A percentile compares a stretch with the other conserved stretches of the same genome.
phyloP scores from a whole-genome alignment of 2,888 invertebrate species.

The Cosmia pyralina region DNA sequence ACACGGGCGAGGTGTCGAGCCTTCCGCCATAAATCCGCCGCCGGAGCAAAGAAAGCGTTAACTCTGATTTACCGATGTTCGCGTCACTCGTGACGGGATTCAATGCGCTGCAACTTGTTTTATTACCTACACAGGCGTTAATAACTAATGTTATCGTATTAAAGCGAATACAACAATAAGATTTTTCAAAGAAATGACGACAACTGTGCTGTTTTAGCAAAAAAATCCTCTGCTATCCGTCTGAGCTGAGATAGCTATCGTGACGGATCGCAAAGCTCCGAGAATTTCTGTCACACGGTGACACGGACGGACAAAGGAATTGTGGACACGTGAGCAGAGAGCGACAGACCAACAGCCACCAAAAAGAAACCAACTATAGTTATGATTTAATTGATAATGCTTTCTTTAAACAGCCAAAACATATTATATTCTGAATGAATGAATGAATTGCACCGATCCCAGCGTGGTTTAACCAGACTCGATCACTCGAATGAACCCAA shows the following conservation, averaged over 20 bases:
- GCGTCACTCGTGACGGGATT: slow-evolving; percentile 74
- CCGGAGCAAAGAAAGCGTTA: slow-evolving; percentile 83
- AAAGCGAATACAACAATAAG: slow-evolving; percentile 45
- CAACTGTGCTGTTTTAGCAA: slow-evolving; percentile 73
- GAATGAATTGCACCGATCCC: too few species aligned
- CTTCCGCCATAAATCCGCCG: slow-evolving; percentile 81
- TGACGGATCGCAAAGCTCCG: slow-evolving; percentile 73
- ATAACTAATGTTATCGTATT: slow-evolving; percentile 54
- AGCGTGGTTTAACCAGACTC: too few species aligned
- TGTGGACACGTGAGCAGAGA: slow-evolving; percentile 69
- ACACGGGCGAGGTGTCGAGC: slow-evolving; percentile 76
- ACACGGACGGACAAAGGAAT: slow-evolving; percentile 76
- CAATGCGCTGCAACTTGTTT: slow-evolving; percentile 64
- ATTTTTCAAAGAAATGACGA: slow-evolving; percentile 67
- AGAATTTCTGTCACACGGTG: slow-evolving; percentile 68
- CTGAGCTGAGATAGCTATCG: slow-evolving; percentile 74
- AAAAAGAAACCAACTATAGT: slow-evolving; percentile 34
- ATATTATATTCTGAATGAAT: slow-evolving; percentile 64
- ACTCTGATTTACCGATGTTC: slow-evolving; percentile 85
- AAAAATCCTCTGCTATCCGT: slow-evolving; percentile 72
- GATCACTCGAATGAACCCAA: too few species aligned
- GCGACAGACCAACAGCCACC: slow-evolving; percentile 29
- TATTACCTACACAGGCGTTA: slow-evolving; percentile 56
- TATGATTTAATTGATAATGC: slow-evolving; percentile 54
- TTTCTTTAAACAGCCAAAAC: slow-evolving; percentile 59